phyloP scores from a whole-genome alignment of 2,113 vertebrate genomes.

The Phycodurus eques region DNA sequence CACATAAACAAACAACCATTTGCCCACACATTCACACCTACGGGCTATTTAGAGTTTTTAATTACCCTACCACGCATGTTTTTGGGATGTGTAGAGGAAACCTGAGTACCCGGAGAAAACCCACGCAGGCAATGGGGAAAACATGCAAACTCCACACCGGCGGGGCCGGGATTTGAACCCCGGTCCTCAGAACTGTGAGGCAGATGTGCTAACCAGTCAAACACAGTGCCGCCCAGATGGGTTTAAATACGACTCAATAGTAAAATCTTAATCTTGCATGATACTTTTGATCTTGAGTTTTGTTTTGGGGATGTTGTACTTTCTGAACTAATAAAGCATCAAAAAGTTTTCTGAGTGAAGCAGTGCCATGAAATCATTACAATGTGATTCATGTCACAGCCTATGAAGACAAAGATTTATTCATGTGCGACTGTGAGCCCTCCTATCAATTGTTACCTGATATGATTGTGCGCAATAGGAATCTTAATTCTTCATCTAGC shows the following conservation, averaged over 20 bases:
- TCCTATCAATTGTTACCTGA: neutral
- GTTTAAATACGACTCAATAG: neutral
- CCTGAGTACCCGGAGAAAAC: no score
- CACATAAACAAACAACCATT: no score
- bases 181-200: no score
- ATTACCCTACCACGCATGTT: no score
- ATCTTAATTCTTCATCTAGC: conserved; percentile 27
- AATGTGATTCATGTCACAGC: conserved; percentile 1
- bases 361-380: neutral
- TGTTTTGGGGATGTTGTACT: neutral
- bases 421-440: neutral
- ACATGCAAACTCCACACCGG: no score
- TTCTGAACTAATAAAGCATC: neutral
- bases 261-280: neutral
- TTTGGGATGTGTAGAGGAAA: no score
- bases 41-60: no score
- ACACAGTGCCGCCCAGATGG: neutral
- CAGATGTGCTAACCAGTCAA: no score
- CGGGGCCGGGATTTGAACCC: no score
- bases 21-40: no score
- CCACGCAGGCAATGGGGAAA: no score
- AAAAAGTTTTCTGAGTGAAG: neutral
- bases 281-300: neutral
- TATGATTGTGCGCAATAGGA: neutral
- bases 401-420: neutral